phyloP scores from a whole-genome alignment of 2,797 vertebrate genomes.

The Macroramphosus scolopax region DNA sequence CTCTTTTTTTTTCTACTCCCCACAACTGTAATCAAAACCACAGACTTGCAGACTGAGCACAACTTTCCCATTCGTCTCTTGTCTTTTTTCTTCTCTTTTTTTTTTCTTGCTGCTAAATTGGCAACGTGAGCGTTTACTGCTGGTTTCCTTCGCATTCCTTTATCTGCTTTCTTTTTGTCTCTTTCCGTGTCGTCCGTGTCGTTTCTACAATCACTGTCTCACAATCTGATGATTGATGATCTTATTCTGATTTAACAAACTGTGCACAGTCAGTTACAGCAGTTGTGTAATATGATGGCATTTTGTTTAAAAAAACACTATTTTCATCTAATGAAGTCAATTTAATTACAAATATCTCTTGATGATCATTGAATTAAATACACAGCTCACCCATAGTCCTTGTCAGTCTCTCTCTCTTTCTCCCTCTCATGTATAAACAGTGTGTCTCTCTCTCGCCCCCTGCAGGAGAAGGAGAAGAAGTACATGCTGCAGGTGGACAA shows the following conservation, averaged over 20 bases:
- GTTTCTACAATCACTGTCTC: constrained; percentile 3
- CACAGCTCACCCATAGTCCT: constrained; percentile 4
- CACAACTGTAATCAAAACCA: constrained; percentile 72
- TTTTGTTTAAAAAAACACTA: not conserved
- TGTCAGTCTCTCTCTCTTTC: constrained; percentile 50
- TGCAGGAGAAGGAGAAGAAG: constrained; percentile 98
- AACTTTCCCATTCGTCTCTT: constrained; percentile 50
- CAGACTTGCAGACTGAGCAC: constrained; percentile 42
- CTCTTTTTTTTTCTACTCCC: constrained; percentile 36
- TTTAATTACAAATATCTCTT: constrained; percentile 5
- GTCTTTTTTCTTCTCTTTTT: constrained; percentile 15
- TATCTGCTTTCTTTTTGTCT: constrained; percentile 9
- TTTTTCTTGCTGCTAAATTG: constrained; percentile 26
- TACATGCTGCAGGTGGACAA: constrained; percentile 99
- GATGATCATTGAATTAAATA: constrained; percentile 1
- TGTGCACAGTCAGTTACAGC: not conserved
- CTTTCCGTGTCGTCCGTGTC: constrained; percentile 1
- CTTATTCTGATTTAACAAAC: not conserved
- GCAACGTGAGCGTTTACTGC: constrained; percentile 15
- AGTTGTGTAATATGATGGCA: not conserved
- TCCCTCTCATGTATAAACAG: too few relatives aligned
- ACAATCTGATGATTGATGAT: not conserved
- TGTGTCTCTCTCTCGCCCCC: constrained; percentile 62
- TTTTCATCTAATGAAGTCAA: not conserved
- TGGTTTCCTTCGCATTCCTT: constrained; percentile 1